Conservation (phyloP, 2,888 invertebrate genomes). For the Calliopum simillimum region DNA sequence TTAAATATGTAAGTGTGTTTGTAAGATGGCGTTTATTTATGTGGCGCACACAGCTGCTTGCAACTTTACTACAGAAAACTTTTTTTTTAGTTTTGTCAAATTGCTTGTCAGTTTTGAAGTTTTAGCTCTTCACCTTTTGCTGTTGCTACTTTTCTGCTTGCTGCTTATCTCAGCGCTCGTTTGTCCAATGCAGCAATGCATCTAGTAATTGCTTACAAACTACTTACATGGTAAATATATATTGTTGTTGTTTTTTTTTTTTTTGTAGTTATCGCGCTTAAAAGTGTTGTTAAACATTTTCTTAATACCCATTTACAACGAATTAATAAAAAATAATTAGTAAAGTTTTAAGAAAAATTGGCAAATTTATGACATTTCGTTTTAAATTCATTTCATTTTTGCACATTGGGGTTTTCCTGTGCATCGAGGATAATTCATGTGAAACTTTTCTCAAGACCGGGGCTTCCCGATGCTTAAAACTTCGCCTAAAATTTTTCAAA, state of each 20-base stretch:
- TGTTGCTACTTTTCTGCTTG: neutral
- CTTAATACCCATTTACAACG: neutral
- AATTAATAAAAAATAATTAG: neutral
- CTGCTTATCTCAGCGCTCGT: conserved; percentile 22
- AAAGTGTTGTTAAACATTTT: conserved; percentile 23
- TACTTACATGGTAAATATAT: neutral
- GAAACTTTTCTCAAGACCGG: too few relatives aligned
- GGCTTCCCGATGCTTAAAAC: too few relatives aligned
- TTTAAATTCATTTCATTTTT: too few relatives aligned
- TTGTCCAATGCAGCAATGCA: conserved; percentile 8
- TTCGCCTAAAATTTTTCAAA: too few relatives aligned
- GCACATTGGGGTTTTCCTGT: too few relatives aligned
- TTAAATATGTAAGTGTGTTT: neutral
- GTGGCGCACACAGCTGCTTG: conserved; percentile 19
- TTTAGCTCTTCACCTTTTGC: neutral
- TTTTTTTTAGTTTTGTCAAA: neutral
- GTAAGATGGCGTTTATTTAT: neutral
- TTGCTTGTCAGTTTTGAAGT: neutral
- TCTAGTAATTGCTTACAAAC: conserved; percentile 6
- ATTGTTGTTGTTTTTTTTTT: neutral
- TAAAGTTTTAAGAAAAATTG: conserved; percentile 20
- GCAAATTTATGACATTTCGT: too few relatives aligned
- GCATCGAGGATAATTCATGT: too few relatives aligned
- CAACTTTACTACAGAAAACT: neutral
- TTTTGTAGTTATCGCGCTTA: conserved; percentile 1